Base-by-base conservation (phyloP, 2,888 invertebrate species). In the Scrobipalpa atriplicella region DNA sequence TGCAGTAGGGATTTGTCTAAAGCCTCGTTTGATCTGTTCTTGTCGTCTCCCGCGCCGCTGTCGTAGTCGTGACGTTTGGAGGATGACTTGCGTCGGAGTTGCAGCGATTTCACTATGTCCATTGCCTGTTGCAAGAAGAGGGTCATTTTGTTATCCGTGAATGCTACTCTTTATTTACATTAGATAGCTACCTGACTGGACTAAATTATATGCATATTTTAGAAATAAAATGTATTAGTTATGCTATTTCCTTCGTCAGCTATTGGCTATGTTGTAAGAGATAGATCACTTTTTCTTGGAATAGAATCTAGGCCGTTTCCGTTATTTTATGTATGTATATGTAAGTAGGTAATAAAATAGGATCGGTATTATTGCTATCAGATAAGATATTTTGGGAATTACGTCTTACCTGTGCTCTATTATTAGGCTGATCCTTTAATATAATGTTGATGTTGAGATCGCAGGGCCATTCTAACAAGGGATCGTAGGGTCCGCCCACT, bases 381-480 rank as follows among this genome's bases (percentile, higher is more conserved):
- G 29, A 29, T 3, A 29, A 29, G 29, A 29, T 3, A 5, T 29
- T 29, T 29, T 29, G 29, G 29, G 29, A 29, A 96, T 43, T 21
- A 19, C 16, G 7, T 29, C 19, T 56, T 29, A 94, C 87, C 84
- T 94, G 92, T 67, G 82, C 88, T 56, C 86, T 84, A 11, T 88
- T 91, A 51, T 84, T 87, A 0, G 89, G 90, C 79, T 95, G 95
- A 83, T 96, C 96, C 41, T 94, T 94, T 29, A 96, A 85, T 9
- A 94, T 93, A 11, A 96, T 93, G 70, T 93, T 95, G 62, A 96
- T 93, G 72, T 93, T 93, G 7, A 96, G 87, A 70, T 94, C 93
- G 76, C 96, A 96, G 0, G 96, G 96, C 96, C 96, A 96, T 70
- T 93, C 92, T 66, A 96, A 85, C 62, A 96, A 80, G 0, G 95